Evolutionary conservation across 2,113 vertebrate genomes (phyloP).

Genomic region (Grammomys surdaster): DNA sequence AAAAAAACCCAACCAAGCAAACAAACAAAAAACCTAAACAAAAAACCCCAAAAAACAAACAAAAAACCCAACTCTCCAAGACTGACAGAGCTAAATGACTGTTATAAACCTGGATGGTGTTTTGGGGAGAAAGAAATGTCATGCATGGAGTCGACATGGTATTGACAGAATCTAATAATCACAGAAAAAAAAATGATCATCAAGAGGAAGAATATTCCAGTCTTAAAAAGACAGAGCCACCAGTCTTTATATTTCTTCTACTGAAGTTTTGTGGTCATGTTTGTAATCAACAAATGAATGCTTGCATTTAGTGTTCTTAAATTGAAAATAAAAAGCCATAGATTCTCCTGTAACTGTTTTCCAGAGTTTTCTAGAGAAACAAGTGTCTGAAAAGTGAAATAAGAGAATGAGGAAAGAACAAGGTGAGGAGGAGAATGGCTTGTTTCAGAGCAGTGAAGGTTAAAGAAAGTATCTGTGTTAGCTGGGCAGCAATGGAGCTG

Average conservation of each 20-base stretch:
- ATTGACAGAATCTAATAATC: not conserved
- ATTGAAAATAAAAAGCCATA: not conserved
- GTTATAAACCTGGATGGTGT: not conserved
- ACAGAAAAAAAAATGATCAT: not conserved
- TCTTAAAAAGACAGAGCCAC: not conserved
- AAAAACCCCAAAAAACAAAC: too few species aligned
- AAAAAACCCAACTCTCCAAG: too few species aligned
- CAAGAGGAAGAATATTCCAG: not conserved
- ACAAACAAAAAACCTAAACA: too few species aligned
- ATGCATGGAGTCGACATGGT: too few species aligned
- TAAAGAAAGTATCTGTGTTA: not conserved
- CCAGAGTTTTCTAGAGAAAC: not conserved
- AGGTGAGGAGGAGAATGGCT: not conserved
- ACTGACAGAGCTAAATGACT: not conserved
- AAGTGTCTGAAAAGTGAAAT: not conserved
- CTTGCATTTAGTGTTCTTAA: constrained; percentile 1
- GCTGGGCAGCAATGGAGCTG: not conserved
- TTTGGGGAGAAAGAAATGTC: too few species aligned
- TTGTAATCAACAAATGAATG: not conserved
- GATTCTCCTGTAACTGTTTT: not conserved
- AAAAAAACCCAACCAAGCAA: too few species aligned
- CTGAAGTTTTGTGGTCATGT: not conserved
- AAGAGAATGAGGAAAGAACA: not conserved
- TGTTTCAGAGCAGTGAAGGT: not conserved
- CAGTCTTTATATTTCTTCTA: not conserved